phyloP scores from a whole-genome alignment of 2,113 vertebrate genomes.

The Salvelinus namaycush region DNA sequence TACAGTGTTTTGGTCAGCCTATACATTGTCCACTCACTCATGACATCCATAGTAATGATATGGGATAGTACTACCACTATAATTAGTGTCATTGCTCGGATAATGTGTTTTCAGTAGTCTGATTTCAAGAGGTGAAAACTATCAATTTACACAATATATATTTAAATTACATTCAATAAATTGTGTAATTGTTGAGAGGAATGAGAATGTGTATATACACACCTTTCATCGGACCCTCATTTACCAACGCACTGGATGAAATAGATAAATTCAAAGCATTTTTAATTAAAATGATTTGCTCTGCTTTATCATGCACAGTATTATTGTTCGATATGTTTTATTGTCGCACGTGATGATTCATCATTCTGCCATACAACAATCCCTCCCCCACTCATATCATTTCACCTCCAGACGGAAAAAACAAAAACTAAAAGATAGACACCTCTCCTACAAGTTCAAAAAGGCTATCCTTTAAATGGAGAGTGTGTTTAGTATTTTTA shows the following conservation, averaged over 20 bases:
- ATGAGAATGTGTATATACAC: neutral
- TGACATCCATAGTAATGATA: too few species aligned
- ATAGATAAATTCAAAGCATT: slow-evolving; percentile 53
- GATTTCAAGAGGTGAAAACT: too few species aligned
- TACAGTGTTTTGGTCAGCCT: too few species aligned
- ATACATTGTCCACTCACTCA: too few species aligned
- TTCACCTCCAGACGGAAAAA: slow-evolving; percentile 68
- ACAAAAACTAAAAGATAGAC: slow-evolving; percentile 76
- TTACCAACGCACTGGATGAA: neutral
- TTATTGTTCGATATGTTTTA: slow-evolving; percentile 79
- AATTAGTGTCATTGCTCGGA: too few species aligned
- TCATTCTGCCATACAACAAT: slow-evolving; percentile 65
- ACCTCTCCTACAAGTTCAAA: slow-evolving; percentile 83
- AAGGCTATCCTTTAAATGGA: slow-evolving; percentile 76
- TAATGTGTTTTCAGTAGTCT: too few species aligned
- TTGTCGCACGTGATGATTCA: slow-evolving; percentile 82
- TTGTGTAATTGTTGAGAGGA: neutral
- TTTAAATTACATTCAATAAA: neutral
- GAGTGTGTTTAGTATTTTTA: slow-evolving; percentile 98
- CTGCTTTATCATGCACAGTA: slow-evolving; percentile 55
- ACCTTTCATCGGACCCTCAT: slow-evolving; percentile 24
- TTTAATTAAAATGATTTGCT: slow-evolving; percentile 79
- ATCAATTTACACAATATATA: neutral
- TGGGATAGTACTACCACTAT: too few species aligned
- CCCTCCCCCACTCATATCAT: slow-evolving; percentile 71